A percentile compares a stretch with the other conserved stretches of the same genome.
Conservation (phyloP, 2,113 vertebrate species). For the Dromas ardeola region DNA sequence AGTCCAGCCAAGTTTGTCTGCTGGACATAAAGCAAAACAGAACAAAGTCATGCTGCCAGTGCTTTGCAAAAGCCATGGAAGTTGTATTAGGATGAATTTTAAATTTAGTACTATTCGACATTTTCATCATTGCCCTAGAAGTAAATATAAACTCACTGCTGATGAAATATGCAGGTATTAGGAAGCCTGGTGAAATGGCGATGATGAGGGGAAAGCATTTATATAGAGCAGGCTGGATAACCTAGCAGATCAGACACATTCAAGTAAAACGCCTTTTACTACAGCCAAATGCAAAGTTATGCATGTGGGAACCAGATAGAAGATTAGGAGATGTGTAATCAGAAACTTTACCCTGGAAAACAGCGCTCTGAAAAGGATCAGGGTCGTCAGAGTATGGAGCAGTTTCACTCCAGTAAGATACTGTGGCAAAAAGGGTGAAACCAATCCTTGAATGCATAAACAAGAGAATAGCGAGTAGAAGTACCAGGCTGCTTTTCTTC, state of each 20-base stretch:
- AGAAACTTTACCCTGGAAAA: slow-evolving; percentile 41
- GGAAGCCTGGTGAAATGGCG: background rate
- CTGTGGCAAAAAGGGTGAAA: slow-evolving; percentile 25
- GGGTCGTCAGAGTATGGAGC: background rate
- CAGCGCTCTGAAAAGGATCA: background rate
- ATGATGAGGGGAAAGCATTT: background rate
- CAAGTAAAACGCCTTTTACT: background rate
- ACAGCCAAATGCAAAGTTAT: slow-evolving; percentile 45
- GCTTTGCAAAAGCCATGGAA: background rate
- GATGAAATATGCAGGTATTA: background rate
- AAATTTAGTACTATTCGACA: background rate
- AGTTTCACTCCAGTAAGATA: background rate
- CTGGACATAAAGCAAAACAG: background rate
- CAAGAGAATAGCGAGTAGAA: background rate
- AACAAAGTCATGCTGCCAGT: background rate
- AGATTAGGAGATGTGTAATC: slow-evolving; percentile 13
- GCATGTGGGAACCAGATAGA: slow-evolving; percentile 25
- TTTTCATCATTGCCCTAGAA: background rate
- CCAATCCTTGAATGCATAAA: slow-evolving; percentile 29
- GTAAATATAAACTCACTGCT: background rate
- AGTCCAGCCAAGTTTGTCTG: background rate
- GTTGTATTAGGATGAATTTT: background rate
- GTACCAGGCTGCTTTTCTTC: background rate
- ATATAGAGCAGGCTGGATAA: background rate
- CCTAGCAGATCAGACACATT: background rate